Evolutionary conservation across 1,140 invertebrate species (phyloP).

Genomic region (Bombus soroeensis): DNA sequence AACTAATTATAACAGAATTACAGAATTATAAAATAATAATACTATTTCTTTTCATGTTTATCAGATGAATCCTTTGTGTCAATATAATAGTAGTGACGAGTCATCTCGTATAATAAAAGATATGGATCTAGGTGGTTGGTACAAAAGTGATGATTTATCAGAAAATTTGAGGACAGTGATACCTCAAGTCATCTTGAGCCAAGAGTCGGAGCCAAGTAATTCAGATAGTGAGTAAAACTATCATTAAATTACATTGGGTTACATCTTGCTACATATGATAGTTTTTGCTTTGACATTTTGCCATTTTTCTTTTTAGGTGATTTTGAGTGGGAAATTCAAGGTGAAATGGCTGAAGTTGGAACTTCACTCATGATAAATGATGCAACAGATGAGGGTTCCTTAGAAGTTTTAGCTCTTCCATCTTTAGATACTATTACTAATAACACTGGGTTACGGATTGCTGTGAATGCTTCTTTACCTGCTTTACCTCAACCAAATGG

Average conservation of each 20-base stretch:
- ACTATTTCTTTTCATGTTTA: conserved; percentile 44
- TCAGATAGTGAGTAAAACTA: conserved; percentile 82
- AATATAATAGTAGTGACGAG: conserved; percentile 69
- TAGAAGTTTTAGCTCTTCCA: conserved; percentile 70
- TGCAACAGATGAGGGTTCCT: conserved; percentile 63
- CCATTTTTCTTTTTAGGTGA: conserved; percentile 66
- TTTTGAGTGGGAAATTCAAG: conserved; percentile 79
- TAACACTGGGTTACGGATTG: conserved; percentile 19
- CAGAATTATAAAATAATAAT: conserved; percentile 4
- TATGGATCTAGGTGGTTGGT: conserved; percentile 89
- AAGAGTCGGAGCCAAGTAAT: conserved; percentile 84
- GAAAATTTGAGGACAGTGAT: conserved; percentile 91
- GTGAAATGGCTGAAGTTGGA: conserved; percentile 75
- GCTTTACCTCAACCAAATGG: conserved; percentile 71
- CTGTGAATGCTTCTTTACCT: conserved; percentile 57
- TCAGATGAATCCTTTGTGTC: conserved; percentile 79
- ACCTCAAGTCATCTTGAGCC: conserved; percentile 85
- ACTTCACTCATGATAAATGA: conserved; percentile 77
- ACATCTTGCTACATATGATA: not conserved
- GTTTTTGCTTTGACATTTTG: conserved; percentile 28
- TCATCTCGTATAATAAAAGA: conserved; percentile 82
- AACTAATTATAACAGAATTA: conserved; percentile 16
- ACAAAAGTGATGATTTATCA: conserved; percentile 89
- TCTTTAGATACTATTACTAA: conserved; percentile 54
- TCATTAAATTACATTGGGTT: not conserved